Evolutionary conservation across 2,888 invertebrate genomes (phyloP).

Genomic region (Trichogramma dendrolimi): DNA sequence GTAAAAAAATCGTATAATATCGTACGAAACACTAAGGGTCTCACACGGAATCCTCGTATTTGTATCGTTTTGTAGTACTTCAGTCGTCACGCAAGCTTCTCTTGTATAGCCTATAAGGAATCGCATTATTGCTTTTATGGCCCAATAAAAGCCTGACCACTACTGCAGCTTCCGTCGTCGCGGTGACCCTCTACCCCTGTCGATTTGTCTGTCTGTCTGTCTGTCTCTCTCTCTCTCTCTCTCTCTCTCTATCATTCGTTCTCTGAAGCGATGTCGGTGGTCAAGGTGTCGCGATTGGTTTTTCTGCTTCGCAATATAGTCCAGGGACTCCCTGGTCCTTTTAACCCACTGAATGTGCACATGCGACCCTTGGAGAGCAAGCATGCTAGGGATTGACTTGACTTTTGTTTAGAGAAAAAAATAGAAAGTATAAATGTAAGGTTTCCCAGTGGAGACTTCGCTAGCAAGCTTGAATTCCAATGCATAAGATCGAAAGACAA

Average conservation of each 20-base stretch:
- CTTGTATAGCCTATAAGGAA: constrained; percentile 38
- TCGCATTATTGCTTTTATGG: constrained; percentile 52
- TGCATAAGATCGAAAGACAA: constrained; percentile 1
- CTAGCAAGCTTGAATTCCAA: constrained; percentile 9
- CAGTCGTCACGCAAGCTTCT: constrained; percentile 38
- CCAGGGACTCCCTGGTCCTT: constrained; percentile 50
- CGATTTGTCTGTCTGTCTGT: constrained; percentile 13
- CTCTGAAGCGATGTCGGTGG: constrained; percentile 32
- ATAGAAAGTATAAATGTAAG: constrained; percentile 11
- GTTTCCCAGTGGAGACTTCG: constrained; percentile 26
- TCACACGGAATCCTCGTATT: constrained; percentile 31
- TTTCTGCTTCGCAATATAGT: constrained; percentile 48
- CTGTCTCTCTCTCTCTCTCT: constrained; percentile 15
- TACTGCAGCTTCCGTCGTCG: constrained; percentile 33
- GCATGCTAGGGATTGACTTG: constrained; percentile 5
- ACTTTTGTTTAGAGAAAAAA: constrained; percentile 25
- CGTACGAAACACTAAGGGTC: no score
- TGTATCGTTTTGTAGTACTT: constrained; percentile 48
- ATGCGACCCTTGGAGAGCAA: constrained; percentile 37
- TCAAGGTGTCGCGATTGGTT: constrained; percentile 51
- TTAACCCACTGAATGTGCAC: constrained; percentile 39
- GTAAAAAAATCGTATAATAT: no score
- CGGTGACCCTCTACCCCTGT: constrained; percentile 22
- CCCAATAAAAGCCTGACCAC: constrained; percentile 47
- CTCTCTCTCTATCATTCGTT: constrained; percentile 17